These are phyloP conservation scores for Rhabdornis inornatus DNA, from an alignment of 2,113 vertebrate genomes.

Conservation along the genomic window DNA sequence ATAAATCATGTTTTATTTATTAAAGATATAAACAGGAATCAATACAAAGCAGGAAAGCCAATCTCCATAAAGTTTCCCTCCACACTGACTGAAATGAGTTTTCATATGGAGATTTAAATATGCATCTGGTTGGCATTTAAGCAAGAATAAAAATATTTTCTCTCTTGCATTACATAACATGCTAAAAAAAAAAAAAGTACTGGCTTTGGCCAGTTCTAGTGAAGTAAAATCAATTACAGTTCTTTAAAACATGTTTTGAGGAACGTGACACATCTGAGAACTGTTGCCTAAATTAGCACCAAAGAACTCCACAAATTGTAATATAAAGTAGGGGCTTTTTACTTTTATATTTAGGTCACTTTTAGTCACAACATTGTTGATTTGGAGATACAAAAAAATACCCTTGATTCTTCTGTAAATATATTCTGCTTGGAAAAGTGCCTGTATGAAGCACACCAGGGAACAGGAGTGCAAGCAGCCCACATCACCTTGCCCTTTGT, in stretches of 20 bases:
- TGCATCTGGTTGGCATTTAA: neutral
- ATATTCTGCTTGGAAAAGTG: constrained; percentile 42
- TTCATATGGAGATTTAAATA: neutral
- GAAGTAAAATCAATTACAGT: neutral
- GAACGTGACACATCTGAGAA: neutral
- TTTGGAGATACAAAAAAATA: neutral
- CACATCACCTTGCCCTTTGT: constrained; percentile 45
- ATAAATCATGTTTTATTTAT: constrained; percentile 28
- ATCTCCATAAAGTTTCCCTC: neutral
- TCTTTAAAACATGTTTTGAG: neutral
- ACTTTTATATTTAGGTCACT: constrained; percentile 1
- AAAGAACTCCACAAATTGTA: neutral
- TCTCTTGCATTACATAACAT: neutral
- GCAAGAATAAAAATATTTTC: neutral
- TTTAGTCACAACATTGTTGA: neutral
- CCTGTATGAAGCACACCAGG: constrained; percentile 44
- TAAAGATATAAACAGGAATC: constrained; percentile 23
- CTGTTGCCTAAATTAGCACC: neutral
- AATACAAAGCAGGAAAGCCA: constrained; percentile 3
- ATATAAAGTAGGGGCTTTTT: neutral
- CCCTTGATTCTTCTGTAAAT: constrained; percentile 24
- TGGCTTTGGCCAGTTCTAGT: neutral
- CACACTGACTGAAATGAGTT: neutral
- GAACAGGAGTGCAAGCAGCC: constrained; percentile 31
- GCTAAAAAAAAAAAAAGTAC: neutral